Evolutionary conservation across 2,113 vertebrate species (phyloP), one percentile per base, ranked within the genome.

Genomic region (Cnemophilus loriae): DNA sequence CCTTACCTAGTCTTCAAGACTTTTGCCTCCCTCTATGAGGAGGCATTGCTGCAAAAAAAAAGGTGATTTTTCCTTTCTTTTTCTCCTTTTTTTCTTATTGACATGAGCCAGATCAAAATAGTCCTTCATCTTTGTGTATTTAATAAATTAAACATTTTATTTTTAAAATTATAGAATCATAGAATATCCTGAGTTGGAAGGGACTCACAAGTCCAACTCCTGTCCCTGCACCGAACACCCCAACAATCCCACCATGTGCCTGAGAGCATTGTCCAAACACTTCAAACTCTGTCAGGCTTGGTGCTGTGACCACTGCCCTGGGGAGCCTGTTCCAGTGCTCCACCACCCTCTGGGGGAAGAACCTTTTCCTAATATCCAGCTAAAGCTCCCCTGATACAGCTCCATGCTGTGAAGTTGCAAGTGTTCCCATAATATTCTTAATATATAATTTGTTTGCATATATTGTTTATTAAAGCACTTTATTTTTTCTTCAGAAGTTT

Each of bases 21-120:
- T 61, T 96, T 92, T 96, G 96, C 96, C 96, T 97, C 96, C 97
- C 97, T 98, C 97, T 97, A 84, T 97, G 97, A 98, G 97, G 97
- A 97, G 84, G 93, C 75, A 33, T 97, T 90, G 92, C 78, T 97
- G 95, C 61, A 95, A 95, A 96, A 77, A 95, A 91, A 41, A 30
- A 75, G 87, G 14, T 73, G 89, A 78, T 85, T 83, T 97, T 97
- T 96, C 95, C 87, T 70, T 88, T 46, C 1, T 4, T 89, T 91
- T 85, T 74, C 33, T 78, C 24, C n/a, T 93, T 93, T 78, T 91
- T 91, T 95, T 94, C 73, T 84, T 70, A 91, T 23, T 95, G 79
- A 93, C 55, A 85, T 20, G 76, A 97, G 93, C 91, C 91, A 95
- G 93, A 96, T 92, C 71, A 95, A 96, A 96, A 84, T 86, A 94